Evolutionary conservation across 2,797 vertebrate species (phyloP).

Genomic region (Buceros bicornis): DNA sequence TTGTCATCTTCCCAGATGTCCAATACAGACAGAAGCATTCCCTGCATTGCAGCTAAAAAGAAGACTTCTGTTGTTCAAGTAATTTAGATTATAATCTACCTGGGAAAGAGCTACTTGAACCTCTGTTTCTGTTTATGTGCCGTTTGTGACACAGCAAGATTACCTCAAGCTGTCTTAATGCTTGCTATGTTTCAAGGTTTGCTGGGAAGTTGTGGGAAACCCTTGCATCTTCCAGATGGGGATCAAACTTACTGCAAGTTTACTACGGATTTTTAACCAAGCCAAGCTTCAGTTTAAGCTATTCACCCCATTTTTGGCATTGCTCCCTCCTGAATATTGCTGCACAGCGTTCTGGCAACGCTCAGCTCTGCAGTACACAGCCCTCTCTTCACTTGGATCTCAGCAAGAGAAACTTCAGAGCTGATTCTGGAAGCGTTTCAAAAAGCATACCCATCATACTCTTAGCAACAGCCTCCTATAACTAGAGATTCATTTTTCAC

Average conservation of each 20-base stretch:
- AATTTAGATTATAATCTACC: background rate
- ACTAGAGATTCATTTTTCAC: background rate
- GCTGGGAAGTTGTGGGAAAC: background rate
- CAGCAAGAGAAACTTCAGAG: background rate
- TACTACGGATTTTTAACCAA: background rate
- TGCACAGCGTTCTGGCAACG: background rate
- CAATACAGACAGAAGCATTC: fast-evolving
- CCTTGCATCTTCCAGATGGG: background rate
- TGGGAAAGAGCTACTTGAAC: background rate
- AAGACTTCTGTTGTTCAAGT: background rate
- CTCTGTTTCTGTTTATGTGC: background rate
- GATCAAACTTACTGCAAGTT: background rate
- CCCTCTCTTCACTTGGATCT: background rate
- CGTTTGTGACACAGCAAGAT: background rate
- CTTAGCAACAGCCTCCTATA: background rate
- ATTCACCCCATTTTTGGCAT: background rate
- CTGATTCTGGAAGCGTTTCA: background rate
- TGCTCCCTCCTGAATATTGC: background rate
- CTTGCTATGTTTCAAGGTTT: background rate
- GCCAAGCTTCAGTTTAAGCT: background rate
- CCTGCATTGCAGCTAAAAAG: background rate
- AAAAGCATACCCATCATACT: background rate
- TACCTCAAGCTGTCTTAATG: background rate
- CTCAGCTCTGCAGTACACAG: background rate
- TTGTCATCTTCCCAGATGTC: background rate